Evolutionary conservation across 2,888 invertebrate species (phyloP).

Genomic region (Drosophila mettleri): DNA sequence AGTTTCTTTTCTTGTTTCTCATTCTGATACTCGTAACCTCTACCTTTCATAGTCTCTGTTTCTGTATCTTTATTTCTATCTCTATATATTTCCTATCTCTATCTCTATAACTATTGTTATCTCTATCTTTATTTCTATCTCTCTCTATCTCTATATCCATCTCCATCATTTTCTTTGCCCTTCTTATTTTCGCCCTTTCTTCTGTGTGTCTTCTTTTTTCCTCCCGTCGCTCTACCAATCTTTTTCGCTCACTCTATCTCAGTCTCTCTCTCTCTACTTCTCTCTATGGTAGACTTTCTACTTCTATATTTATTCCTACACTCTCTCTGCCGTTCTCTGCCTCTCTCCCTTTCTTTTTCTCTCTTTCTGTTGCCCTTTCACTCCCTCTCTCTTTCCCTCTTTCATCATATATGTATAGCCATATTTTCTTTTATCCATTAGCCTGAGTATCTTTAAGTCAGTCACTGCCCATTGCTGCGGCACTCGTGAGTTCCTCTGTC

Average conservation of each 20-base stretch:
- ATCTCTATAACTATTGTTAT: too few species aligned
- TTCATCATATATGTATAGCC: neutral
- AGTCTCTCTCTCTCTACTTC: neutral
- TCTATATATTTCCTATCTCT: too few species aligned
- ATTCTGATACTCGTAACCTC: neutral
- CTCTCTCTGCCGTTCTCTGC: neutral
- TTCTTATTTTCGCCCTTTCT: neutral
- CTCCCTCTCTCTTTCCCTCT: too few species aligned
- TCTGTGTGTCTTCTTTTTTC: neutral
- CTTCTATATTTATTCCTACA: too few species aligned
- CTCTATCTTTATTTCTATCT: neutral
- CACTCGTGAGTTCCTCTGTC: constrained; percentile 50
- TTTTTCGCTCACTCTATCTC: neutral
- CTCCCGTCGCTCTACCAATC: neutral
- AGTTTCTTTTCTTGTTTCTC: neutral
- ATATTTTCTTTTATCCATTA: neutral
- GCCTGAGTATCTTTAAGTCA: neutral
- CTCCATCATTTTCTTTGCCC: neutral
- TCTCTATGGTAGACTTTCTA: too few species aligned
- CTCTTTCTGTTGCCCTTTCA: neutral
- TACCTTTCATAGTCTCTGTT: neutral
- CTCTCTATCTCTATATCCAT: neutral
- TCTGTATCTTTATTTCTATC: too few species aligned
- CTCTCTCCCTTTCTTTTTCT: too few species aligned
- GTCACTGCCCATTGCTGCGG: neutral